Evolutionary conservation across 2,797 vertebrate genomes (phyloP).

Genomic region (Sorex maritimensis): DNA sequence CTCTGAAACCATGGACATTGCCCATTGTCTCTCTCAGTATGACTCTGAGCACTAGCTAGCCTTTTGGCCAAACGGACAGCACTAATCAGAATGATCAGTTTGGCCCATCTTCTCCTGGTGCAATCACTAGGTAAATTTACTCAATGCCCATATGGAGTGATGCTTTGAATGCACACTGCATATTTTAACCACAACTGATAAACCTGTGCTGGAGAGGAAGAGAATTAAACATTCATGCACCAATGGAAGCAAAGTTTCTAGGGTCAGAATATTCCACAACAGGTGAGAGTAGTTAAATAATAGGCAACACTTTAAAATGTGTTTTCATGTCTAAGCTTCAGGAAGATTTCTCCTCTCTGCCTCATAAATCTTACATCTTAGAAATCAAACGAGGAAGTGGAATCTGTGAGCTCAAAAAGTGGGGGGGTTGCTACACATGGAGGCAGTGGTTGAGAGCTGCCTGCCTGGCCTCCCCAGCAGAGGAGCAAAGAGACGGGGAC

Average conservation of each 20-base stretch:
- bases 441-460: too few relatives aligned
- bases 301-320: not conserved
- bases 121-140: slow-evolving; percentile 79
- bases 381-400: slow-evolving; percentile 11
- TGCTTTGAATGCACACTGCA: slow-evolving; percentile 52
- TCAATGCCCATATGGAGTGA: slow-evolving; percentile 70
- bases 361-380: not conserved
- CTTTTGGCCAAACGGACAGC: slow-evolving; percentile 65
- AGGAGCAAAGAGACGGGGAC: too few relatives aligned
- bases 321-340: not conserved
- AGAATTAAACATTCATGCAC: not conserved
- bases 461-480: too few relatives aligned
- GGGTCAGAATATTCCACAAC: not conserved
- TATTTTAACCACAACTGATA: slow-evolving; percentile 60
- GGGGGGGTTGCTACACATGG: too few relatives aligned
- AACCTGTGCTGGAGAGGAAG: slow-evolving; percentile 18
- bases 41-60: slow-evolving; percentile 65
- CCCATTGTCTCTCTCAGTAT: slow-evolving; percentile 58
- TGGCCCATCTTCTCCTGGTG: not conserved
- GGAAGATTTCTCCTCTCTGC: not conserved
- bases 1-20: not conserved
- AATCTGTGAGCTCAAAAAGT: not conserved
- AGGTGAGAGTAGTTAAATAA: not conserved
- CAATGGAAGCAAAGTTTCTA: not conserved
- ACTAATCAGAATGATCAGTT: slow-evolving; percentile 78